These are phyloP conservation scores for Gortyna flavago DNA, from an alignment of 2,888 invertebrate species.

Conservation along the genomic window DNA sequence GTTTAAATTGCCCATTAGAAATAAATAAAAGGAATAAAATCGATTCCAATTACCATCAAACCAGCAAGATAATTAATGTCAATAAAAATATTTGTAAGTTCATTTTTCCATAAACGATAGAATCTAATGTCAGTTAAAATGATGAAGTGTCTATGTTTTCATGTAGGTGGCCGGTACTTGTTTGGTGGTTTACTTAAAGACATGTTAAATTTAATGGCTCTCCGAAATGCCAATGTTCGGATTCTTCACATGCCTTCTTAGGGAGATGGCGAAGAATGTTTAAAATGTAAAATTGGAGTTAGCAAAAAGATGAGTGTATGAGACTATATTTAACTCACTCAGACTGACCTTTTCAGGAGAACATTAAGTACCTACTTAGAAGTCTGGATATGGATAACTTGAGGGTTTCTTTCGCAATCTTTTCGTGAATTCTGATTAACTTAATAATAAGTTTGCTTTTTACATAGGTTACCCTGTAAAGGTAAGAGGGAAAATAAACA, in stretches of 20 bases:
- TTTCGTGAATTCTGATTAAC: background rate
- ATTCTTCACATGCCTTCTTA: conserved; percentile 16
- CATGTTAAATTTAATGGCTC: background rate
- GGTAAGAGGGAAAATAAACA: background rate
- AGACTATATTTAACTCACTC: conserved; percentile 15
- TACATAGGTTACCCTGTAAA: background rate
- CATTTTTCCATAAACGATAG: conserved; percentile 17
- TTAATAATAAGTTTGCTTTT: background rate
- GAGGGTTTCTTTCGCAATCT: background rate
- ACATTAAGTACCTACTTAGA: background rate
- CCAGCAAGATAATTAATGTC: background rate
- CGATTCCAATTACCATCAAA: conserved; percentile 1
- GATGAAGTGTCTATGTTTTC: conserved; percentile 17
- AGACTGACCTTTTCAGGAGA: background rate
- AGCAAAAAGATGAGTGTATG: conserved; percentile 13
- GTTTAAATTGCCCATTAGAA: background rate
- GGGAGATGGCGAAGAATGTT: conserved; percentile 49
- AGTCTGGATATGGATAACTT: background rate
- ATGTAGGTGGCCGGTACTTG: conserved; percentile 28
- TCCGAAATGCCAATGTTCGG: conserved; percentile 1
- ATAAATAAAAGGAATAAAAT: background rate
- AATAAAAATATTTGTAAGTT: background rate
- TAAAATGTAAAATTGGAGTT: conserved; percentile 29
- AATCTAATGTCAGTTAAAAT: conserved; percentile 26
- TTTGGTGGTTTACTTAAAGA: conserved; percentile 2